Evolutionary conservation across 2,797 vertebrate genomes (phyloP), one percentile per base, ranked within the genome.

Genomic region (Brotogeris chrysoptera): DNA sequence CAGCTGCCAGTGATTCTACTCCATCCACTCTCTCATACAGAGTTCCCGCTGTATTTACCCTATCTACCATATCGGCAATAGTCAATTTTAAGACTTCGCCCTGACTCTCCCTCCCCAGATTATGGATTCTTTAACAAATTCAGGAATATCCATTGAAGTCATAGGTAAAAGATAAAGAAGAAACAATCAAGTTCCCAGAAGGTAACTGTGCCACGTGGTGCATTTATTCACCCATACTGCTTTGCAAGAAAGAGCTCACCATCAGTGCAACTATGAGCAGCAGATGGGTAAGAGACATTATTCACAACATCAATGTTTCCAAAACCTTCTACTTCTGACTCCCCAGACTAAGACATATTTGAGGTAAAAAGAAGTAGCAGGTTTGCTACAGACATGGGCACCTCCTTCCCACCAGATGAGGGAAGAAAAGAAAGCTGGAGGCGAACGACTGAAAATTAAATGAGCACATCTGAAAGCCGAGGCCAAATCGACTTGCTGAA

Each of bases 401-500:
- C 50, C 41, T 92, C 50, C 39, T 39, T 86, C n/a, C 4, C 24
- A 6, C 2, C 39, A 30, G 71, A 86, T 46, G 16, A 88, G 79
- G 11, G 24, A 93, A 77, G n/a, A 81, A 93, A 94, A 93, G 73
- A 92, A 93, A 93, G 44, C 46, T 73, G 80, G 73, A 90, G 39
- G 80, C 2, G 0, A 92, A 82, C 59, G 16, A 73, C 57, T 66
- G 25, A 91, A 90, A 96, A 77, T 68, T 70, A 92, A 76, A 81
- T 86, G 70, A 60, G 44, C 18, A 43, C 41, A 90, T 95, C 90
- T 94, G 71, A 91, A 96, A 93, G 90, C 52, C 2, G 7, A 87
- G 84, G 61, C 88, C 52, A 68, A 91, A 85, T 5, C 85, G 44
- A 90, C 85, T 93, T 88, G 85, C 93, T 96, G 89, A 95, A 94